These are phyloP conservation scores for Cichlasoma orientale DNA, from an alignment of 2,797 vertebrate species.

Conservation along the genomic window DNA sequence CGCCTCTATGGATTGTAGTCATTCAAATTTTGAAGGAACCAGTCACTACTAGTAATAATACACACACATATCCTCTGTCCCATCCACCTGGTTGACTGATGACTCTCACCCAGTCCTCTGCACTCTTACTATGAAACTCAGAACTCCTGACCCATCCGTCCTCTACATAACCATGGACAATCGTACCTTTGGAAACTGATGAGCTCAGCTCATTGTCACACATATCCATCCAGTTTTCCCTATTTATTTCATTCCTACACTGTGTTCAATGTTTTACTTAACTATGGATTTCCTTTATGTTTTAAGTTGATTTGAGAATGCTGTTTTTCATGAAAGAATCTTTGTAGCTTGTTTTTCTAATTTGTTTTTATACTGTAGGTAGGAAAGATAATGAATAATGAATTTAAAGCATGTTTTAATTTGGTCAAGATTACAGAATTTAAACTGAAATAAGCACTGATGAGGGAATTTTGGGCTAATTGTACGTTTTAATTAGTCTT, in stretches of 20 bases:
- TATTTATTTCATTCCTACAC: conserved; percentile 57
- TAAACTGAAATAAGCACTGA: conserved; percentile 36
- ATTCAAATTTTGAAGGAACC: conserved; percentile 63
- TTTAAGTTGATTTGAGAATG: conserved; percentile 63
- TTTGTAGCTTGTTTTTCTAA: conserved; percentile 61
- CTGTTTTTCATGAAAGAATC: conserved; percentile 40
- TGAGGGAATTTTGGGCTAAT: conserved; percentile 38
- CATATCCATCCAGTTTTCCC: conserved; percentile 23
- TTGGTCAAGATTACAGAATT: conserved; percentile 19
- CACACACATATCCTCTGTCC: conserved; percentile 19
- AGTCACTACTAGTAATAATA: conserved; percentile 61
- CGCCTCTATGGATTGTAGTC: conserved; percentile 63
- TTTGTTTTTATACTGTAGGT: conserved; percentile 63
- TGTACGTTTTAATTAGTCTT: conserved; percentile 20
- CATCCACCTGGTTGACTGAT: conserved; percentile 51
- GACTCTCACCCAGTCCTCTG: conserved; percentile 56
- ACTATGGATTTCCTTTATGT: conserved; percentile 23
- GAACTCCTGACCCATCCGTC: conserved; percentile 49
- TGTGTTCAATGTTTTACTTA: conserved; percentile 47
- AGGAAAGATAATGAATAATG: conserved; percentile 27
- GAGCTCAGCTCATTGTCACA: conserved; percentile 47
- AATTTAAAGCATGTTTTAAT: conserved; percentile 63
- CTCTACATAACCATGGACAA: conserved; percentile 60
- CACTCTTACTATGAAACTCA: conserved; percentile 62
- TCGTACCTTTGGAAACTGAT: conserved; percentile 65